Percentiles rank a stretch among this genome's conserved stretches.
Evolutionary conservation across 1,140 invertebrate genomes (phyloP).

Genomic region (Apis cerana): DNA sequence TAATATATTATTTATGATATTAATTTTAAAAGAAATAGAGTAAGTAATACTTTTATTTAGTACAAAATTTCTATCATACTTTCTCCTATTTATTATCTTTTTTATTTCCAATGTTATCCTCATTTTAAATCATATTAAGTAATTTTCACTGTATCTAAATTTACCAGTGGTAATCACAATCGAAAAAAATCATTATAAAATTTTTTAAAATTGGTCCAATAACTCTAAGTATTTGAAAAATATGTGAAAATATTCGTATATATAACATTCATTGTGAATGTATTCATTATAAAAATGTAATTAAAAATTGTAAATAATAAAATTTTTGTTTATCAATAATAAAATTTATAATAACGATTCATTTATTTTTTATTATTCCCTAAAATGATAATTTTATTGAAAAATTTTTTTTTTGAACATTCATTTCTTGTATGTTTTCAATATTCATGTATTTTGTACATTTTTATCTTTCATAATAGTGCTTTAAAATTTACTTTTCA

Average conservation of each 20-base stretch:
- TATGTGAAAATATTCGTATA: background rate
- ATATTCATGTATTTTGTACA: background rate
- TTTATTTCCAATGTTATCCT: background rate
- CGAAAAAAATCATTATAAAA: background rate
- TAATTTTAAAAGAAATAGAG: background rate
- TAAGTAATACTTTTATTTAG: background rate
- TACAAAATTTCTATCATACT: conserved; percentile 14
- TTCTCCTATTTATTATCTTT: conserved; percentile 28
- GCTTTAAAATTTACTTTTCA: background rate
- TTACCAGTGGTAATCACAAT: conserved; percentile 22
- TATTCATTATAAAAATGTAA: background rate
- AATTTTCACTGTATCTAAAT: conserved; percentile 16
- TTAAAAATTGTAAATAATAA: background rate
- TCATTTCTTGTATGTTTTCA: background rate
- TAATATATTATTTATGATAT: background rate
- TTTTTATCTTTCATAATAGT: background rate
- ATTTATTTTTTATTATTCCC: background rate
- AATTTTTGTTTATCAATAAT: background rate
- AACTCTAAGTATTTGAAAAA: background rate
- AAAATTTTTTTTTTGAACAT: background rate
- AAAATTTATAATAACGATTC: background rate
- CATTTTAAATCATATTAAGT: background rate
- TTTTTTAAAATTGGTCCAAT: background rate
- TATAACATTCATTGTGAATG: too few species aligned
- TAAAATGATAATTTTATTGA: background rate